Evolutionary conservation across 2,888 invertebrate species (phyloP), one percentile per base, ranked within the genome.

Genomic region (Eristalis tenax): DNA sequence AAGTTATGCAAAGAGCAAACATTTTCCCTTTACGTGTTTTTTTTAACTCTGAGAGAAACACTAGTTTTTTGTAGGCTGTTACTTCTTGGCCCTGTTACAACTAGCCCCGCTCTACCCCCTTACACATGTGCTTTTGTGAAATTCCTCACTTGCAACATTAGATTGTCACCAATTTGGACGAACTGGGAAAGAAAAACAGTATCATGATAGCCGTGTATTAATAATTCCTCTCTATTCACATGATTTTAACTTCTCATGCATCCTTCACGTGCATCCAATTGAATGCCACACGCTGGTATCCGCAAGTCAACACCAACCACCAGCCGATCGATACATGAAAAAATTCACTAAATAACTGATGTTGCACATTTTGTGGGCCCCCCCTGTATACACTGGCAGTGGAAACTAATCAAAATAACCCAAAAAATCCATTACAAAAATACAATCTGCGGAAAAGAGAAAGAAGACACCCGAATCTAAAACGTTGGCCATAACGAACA

Each of bases 321-420:
- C 6, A 1, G 2, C 1, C 50, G 18, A 50, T 50, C 50, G 50
- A 50, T 50, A 18, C 18, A n/a, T 18, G 50, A 18, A 50, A 50
- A 50, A 50, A 50, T 50, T 18, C 50, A 50, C 50, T 50, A 50
- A 50, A 50, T 50, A 50, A 50, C 18, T 18, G 50, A 50, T 50
- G 50, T 26, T 26, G 59, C 59, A 23, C 15, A 59, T 13, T 59
- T 66, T 15, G 28, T 59, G 23, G 5, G 57, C 70, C 84, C 71
- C 61, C 76, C 80, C 80, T 76, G 75, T 76, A 70, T 59, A 18
- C 11, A n/a, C 57, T 70, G 73, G 70, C 83, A 75, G 43, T 38
- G 69, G 70, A 69, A 11, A 59, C 23, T 40, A 76, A 75, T 75
- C 56, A 66, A 84, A 84, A 80, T 71, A 80, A 18, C 80, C 38